Percentiles rank a stretch among this genome's conserved stretches.
Evolutionary conservation across 2,888 invertebrate species (phyloP).

Genomic region (Cyaniris semiargus): DNA sequence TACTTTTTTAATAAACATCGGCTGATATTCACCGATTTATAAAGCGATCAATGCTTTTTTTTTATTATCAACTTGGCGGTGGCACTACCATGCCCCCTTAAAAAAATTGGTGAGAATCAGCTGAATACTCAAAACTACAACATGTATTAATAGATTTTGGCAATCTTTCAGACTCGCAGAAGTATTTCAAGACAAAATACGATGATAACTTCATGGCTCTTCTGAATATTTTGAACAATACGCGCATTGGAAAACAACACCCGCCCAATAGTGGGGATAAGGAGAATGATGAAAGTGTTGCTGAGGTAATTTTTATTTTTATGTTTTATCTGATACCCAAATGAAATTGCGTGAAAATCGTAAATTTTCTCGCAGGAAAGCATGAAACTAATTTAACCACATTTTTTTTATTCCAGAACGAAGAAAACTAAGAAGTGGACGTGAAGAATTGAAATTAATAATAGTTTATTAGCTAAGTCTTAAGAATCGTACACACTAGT

Average conservation of each 20-base stretch:
- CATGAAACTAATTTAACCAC: too few species aligned
- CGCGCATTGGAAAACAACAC: neutral
- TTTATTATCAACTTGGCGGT: neutral
- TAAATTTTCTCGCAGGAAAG: too few species aligned
- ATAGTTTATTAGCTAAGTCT: neutral
- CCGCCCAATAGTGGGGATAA: neutral
- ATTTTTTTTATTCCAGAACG: neutral
- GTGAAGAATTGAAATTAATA: neutral
- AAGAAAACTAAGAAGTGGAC: neutral
- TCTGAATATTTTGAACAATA: neutral
- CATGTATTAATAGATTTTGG: neutral
- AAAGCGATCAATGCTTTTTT: neutral
- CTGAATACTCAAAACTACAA: neutral
- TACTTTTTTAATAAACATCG: neutral
- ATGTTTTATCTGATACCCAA: too few species aligned
- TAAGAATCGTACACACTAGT: too few species aligned
- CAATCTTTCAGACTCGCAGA: conserved; percentile 13
- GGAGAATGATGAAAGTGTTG: neutral
- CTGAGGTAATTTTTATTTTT: neutral
- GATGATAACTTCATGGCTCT: neutral
- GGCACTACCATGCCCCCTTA: neutral
- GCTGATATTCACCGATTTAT: neutral
- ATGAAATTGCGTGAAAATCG: too few species aligned
- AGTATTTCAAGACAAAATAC: neutral
- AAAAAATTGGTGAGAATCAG: conserved; percentile 8